phyloP scores from a whole-genome alignment of 2,797 vertebrate genomes.

The Pseudochirops cupreus region DNA sequence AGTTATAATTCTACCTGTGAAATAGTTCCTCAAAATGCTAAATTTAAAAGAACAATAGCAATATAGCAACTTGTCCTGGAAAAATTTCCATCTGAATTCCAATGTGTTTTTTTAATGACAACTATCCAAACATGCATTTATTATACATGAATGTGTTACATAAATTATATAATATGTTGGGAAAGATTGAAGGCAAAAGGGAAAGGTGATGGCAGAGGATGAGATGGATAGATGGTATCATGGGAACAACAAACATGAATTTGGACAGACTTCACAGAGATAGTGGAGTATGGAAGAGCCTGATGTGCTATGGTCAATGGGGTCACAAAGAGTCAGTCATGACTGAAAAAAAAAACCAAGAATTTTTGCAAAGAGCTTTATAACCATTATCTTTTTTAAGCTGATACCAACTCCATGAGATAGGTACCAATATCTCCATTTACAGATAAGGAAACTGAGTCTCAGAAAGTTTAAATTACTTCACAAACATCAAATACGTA shows the following conservation, averaged over 20 bases:
- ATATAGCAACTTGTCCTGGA: not conserved
- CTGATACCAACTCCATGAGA: not conserved
- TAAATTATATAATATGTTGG: not conserved
- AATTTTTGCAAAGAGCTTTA: not conserved
- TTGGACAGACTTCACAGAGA: not conserved
- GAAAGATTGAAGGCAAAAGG: not conserved
- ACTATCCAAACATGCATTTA: not conserved
- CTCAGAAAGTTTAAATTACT: not conserved
- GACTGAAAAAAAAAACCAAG: not conserved
- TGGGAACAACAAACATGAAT: no score
- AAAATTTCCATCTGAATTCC: not conserved
- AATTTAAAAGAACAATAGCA: not conserved
- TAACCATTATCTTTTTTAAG: not conserved
- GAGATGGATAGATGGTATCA: not conserved
- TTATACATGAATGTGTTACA: not conserved
- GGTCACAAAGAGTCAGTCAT: not conserved
- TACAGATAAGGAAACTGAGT: not conserved
- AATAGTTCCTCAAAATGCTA: not conserved
- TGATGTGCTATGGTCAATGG: not conserved
- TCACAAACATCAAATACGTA: not conserved
- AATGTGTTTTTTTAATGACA: not conserved
- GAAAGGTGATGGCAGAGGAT: not conserved
- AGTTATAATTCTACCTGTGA: not conserved
- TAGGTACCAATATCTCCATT: not conserved
- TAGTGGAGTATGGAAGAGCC: fast-evolving